These are phyloP conservation scores for Trinorchestia longiramus DNA, from an alignment of 1,140 invertebrate genomes.

Conservation along the genomic window DNA sequence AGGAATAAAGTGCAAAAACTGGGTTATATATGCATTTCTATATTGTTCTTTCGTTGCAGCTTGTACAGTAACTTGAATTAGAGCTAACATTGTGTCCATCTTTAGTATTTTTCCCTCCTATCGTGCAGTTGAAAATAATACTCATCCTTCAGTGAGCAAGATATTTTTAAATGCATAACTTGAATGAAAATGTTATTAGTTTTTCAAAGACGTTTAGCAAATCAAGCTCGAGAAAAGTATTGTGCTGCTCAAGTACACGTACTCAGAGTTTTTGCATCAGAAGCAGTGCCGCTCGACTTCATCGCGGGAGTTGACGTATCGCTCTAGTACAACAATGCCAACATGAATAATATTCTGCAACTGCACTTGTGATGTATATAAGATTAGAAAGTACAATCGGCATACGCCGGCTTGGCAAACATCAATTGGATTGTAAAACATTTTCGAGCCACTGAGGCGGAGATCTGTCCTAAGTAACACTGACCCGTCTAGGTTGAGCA, in stretches of 20 bases:
- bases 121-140: background rate
- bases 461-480: conserved; percentile 46
- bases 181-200: background rate
- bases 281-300: background rate
- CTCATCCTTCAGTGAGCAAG: background rate
- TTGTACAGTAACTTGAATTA: background rate
- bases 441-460: background rate
- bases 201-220: background rate
- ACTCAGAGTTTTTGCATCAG: background rate
- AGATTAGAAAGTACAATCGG: conserved; percentile 31
- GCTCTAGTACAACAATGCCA: background rate
- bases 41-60: background rate
- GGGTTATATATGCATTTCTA: background rate
- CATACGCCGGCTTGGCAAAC: conserved; percentile 17
- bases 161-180: background rate
- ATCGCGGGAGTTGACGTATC: background rate
- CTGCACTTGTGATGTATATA: conserved; percentile 4
- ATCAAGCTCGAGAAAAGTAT: background rate
- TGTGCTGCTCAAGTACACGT: background rate
- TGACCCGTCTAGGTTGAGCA: background rate
- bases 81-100: background rate
- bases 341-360: background rate
- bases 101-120: background rate
- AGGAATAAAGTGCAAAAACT: background rate
- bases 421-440: background rate